Base-by-base conservation (phyloP, 1,140 invertebrate genomes). In the Yoshiicerus persimilis region DNA sequence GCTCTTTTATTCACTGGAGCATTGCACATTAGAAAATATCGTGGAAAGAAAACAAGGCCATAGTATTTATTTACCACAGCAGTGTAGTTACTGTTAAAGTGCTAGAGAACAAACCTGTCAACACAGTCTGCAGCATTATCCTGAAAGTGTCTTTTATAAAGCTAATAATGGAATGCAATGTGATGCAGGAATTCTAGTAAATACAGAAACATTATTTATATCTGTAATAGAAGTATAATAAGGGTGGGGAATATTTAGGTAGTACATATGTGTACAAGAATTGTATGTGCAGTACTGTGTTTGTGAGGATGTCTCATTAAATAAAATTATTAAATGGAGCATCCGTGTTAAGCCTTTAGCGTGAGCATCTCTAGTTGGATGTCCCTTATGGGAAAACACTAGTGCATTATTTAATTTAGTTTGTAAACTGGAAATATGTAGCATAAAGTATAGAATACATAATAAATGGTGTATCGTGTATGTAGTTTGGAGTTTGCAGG, bases 281-380 rank as follows among this genome's bases (percentile, higher is more conserved):
- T 56, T 56, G 47, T 56, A 56, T 56, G 41, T 47, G n/a, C n/a
- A 47, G 64, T 70, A 27, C 11, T 70, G 5, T 70, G 27, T 70
- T 30, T 30, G 25, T 30, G 25, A 32, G 66, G 25, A 70, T 70
- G 66, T 70, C 66, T 70, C 66, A 70, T 70, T 70, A 70, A 27
- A 70, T 70, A 70, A 70, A 70, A 70, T 70, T 70, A 70, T 70
- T 70, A 70, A 70, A 70, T 70, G 66, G 25, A 70, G 66, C 66
- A 70, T 70, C 66, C 66, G 66, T 70, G 66, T 70, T 30, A 27
- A 56, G 47, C n/a, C n/a, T 56, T 4, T 4, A n/a, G 13, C 3
- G n/a, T n/a, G 47, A 56, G 47, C 16, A 56, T 56, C 47, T 56
- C 47, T n/a, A 56, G 47, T n/a, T 16, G 13, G 20, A n/a, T 56